These are phyloP conservation scores for Drosophila fungiperda DNA, from an alignment of 2,888 invertebrate species.

Conservation along the genomic window DNA sequence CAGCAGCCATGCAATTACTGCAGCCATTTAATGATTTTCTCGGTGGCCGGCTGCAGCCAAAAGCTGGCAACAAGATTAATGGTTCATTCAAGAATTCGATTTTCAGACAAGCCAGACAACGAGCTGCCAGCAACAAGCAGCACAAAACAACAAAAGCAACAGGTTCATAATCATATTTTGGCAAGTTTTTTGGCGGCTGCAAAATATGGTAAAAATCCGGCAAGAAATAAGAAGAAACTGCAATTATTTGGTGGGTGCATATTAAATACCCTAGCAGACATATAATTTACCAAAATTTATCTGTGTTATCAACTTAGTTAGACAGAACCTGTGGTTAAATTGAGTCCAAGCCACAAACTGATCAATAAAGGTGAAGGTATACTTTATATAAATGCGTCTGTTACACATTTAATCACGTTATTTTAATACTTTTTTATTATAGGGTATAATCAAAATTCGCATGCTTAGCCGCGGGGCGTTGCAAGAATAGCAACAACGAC, in stretches of 20 bases:
- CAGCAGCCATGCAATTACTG: constrained; percentile 71
- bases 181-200: constrained; percentile 48
- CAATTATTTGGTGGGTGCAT: neutral
- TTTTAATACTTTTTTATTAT: neutral
- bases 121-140: constrained; percentile 36
- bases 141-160: constrained; percentile 52
- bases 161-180: constrained; percentile 70
- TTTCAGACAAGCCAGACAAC: constrained; percentile 61
- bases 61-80: constrained; percentile 79
- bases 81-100: constrained; percentile 82
- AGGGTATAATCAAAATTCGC: constrained; percentile 49
- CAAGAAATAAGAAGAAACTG: constrained; percentile 31
- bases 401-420: neutral
- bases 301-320: neutral
- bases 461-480: constrained; percentile 58
- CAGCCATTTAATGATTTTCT: constrained; percentile 73
- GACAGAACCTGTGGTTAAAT: too few species aligned
- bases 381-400: neutral
- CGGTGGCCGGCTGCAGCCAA: constrained; percentile 44
- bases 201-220: constrained; percentile 48
- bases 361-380: neutral
- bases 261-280: constrained; percentile 17
- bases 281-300: neutral
- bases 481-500: constrained; percentile 51
- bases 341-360: neutral